Percentiles rank a stretch among this genome's conserved stretches.
These are phyloP conservation scores for Spheniscus mendiculus DNA, from an alignment of 2,113 vertebrate species.

Conservation along the genomic window DNA sequence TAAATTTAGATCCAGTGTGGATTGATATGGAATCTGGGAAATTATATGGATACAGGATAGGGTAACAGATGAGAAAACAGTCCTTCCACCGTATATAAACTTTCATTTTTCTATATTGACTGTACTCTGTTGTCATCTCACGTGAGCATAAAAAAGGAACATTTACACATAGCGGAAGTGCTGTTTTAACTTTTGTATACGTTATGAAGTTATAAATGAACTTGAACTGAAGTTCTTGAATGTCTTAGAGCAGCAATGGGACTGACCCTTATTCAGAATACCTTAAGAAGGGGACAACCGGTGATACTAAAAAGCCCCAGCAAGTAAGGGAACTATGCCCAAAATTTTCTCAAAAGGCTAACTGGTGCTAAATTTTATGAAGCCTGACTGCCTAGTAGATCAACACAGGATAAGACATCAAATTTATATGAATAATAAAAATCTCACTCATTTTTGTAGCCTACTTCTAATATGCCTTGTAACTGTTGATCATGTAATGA, in stretches of 20 bases:
- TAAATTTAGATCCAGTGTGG: neutral
- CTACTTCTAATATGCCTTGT: neutral
- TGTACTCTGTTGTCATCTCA: neutral
- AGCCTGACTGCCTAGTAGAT: neutral
- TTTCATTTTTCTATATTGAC: neutral
- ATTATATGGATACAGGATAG: neutral
- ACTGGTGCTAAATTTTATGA: neutral
- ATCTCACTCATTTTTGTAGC: neutral
- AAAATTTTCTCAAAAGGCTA: neutral
- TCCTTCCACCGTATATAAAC: neutral
- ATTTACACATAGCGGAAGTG: neutral
- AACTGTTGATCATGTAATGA: neutral
- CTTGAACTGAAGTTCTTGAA: neutral
- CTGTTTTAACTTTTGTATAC: neutral
- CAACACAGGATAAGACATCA: neutral
- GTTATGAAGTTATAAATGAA: neutral
- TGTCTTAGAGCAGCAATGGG: neutral
- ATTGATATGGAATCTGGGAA: neutral
- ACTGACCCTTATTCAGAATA: neutral
- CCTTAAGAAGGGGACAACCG: neutral
- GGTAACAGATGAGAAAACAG: neutral
- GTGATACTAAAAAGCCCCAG: neutral
- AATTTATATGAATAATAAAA: neutral
- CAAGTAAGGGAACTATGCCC: neutral
- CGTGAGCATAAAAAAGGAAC: neutral